Evolutionary conservation across 1,140 invertebrate species (phyloP), one percentile per base, ranked within the genome.

Genomic region (Drosophila kohkoa): DNA sequence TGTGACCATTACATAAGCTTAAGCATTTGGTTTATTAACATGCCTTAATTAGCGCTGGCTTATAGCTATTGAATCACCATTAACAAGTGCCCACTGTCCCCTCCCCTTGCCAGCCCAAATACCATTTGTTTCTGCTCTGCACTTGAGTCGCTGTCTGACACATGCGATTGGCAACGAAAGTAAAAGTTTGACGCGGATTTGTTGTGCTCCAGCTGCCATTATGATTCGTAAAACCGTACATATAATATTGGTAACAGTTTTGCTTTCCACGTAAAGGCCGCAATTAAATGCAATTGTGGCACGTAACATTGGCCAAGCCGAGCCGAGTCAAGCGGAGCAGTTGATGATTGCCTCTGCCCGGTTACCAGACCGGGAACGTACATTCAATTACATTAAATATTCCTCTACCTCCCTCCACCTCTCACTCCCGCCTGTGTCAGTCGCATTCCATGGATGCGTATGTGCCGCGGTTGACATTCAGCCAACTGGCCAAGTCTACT

Each of bases 401-500:
- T 38, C 35, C 35, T 38, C 35, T 38, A 2, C 35, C 35, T 38
- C 43, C 13, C n/a, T 30, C n/a, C 1, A 43, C 35, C n/a, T 10
- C 25, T 25, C 15, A 3, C 54, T 10, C 35, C 35, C 35, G 35
- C 35, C 35, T 38, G 20, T 41, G 41, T 45, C 16, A n/a, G 49
- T 63, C 46, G 51, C 13, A 55, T 55, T 46, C 64, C 64, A 45
- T 41, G 59, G 57, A 83, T 85, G 81, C 83, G 83, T 87, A 79
- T 65, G 76, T 65, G 62, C 52, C 77, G 60, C 79, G 65, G 83
- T 88, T 86, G 82, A 88, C 82, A 87, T 87, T 87, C 83, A 88
- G 43, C 80, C 72, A 79, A 75, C 58, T 72, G 45, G 32, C 60
- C 38, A 52, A 43, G 28, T 63, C 13, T 13, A 6, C 5, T 48